Percentiles rank a stretch among this genome's conserved stretches.
Conservation (phyloP, 2,888 invertebrate genomes). For the Siphonodentalium dalli region DNA sequence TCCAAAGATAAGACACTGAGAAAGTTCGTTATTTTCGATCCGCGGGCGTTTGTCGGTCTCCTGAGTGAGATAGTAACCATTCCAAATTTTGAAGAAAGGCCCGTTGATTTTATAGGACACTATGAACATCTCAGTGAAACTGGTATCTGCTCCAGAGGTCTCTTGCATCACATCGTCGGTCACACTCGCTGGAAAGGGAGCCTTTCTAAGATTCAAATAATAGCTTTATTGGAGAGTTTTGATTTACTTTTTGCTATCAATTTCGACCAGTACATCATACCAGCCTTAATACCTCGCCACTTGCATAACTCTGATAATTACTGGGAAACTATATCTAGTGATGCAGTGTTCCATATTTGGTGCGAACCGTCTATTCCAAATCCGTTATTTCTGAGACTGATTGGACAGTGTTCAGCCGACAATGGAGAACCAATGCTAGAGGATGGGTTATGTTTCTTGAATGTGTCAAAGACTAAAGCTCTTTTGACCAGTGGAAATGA, state of each 20-base stretch:
- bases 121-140: constrained; percentile 7
- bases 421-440: constrained; percentile 21
- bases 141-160: constrained; percentile 14
- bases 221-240: too few relatives aligned
- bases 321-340: constrained; percentile 24
- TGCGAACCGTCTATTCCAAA: constrained; percentile 28
- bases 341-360: constrained; percentile 25
- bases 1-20: constrained; percentile 32
- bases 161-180: constrained; percentile 13
- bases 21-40: constrained; percentile 33
- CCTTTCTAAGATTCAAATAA: constrained; percentile 3
- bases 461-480: constrained; percentile 28
- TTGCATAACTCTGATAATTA: constrained; percentile 22
- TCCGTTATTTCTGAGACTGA: constrained; percentile 29
- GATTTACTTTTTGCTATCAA: too few relatives aligned
- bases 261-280: constrained; percentile 17
- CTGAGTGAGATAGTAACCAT: constrained; percentile 18
- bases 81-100: constrained; percentile 7
- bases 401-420: constrained; percentile 30
- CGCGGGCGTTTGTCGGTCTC: constrained; percentile 32
- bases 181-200: neutral
- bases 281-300: constrained; percentile 11
- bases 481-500: constrained; percentile 29
- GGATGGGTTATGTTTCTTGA: constrained; percentile 27
- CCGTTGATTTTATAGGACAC: neutral